phyloP scores from a whole-genome alignment of 2,797 vertebrate species.

The Sebastes diaconus region DNA sequence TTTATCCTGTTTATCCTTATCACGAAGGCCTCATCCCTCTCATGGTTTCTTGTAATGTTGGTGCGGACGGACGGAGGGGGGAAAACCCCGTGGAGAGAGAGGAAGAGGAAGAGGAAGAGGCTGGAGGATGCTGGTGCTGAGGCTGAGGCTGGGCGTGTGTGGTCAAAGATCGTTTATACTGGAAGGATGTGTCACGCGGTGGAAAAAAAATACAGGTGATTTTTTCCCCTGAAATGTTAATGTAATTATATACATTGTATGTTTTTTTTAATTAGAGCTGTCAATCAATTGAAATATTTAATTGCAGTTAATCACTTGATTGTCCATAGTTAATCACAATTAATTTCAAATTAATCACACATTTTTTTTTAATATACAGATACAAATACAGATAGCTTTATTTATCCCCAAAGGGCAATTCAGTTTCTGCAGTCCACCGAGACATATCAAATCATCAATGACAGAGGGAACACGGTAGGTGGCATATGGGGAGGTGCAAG shows the following conservation, averaged over 20 bases:
- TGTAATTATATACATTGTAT: neutral
- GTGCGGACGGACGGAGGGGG: neutral
- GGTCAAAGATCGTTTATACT: constrained; percentile 11
- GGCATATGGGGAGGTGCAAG: no score
- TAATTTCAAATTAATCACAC: no score
- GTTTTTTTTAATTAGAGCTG: neutral
- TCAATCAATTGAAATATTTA: no score
- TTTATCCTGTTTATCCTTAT: neutral
- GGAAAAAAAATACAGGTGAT: neutral
- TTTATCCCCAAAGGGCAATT: no score
- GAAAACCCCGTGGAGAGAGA: constrained; percentile 26
- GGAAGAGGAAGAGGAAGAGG: constrained; percentile 9
- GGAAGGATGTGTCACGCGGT: rapidly evolving
- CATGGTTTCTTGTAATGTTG: neutral
- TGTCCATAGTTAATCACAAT: no score
- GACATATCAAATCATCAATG: no score
- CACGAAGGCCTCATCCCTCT: constrained; percentile 34
- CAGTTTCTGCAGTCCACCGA: no score
- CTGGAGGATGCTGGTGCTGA: constrained; percentile 54
- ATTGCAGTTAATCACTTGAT: no score
- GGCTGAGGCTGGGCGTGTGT: constrained; percentile 65
- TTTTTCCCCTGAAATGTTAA: neutral
- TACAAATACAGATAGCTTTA: no score
- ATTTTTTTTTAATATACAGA: no score
- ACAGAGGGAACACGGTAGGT: no score